Evolutionary conservation across 2,888 invertebrate genomes (phyloP), one percentile per base, ranked within the genome.

Genomic region (Pilophorus perplexus): DNA sequence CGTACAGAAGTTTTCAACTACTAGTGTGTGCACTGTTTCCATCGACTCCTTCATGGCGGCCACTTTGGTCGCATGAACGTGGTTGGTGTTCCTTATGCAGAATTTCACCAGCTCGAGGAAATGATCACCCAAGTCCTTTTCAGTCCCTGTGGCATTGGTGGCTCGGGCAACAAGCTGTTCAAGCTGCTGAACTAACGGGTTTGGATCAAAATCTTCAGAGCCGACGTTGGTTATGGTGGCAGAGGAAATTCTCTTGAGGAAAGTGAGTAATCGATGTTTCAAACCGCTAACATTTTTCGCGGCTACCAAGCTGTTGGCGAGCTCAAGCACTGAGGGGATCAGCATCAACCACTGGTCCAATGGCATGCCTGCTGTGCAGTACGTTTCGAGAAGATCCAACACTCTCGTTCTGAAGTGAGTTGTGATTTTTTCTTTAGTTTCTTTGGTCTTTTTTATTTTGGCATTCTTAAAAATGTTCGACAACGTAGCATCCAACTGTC

Each of bases 341-440:
- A 66, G 20, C 6, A n/a, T 22, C 20, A 20, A 33, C 44, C 55
- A 66, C 22, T 66, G 55, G 16, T 50, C 16, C 2, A 46, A 20
- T 5, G 44, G 42, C 66, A 66, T 66, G 27, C 57, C 66, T 16
- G 18, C 27, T 16, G 27, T 33, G 22, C 44, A 55, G 10, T 46
- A 57, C 20, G 48, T 57, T 22, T 57, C 66, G 6, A 66, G n/a
- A 23, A 66, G 54, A 57, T 66, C 66, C n/a, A 66, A 10, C 10
- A 59, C 66, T 23, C 66, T 27, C 1, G 48, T 48, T 23, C 48
- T 55, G 38, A 66, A 66, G 20, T 66, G 66, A 14, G 37, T 33
- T 6, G 57, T 55, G 10, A 37, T 28, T 22, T 33, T 46, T 46
- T 66, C 66, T 46, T 57, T 14, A 38, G 50, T 57, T 14, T 33